Conservation (phyloP, 2,888 invertebrate species). For the Tipula vernalis region DNA sequence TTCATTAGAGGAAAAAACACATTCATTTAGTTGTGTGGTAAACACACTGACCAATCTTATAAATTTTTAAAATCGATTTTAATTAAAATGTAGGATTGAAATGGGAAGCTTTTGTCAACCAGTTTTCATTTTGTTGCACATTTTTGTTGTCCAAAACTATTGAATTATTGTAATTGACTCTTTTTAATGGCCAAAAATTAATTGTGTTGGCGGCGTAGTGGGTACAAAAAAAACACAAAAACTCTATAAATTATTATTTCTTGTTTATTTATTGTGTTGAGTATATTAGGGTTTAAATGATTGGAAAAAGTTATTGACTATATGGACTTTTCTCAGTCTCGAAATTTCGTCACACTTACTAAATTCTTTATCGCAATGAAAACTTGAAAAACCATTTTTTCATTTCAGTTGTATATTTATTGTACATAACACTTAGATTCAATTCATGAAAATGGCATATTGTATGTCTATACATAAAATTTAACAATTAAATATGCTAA, state of each 20-base stretch:
- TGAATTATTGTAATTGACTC: not conserved
- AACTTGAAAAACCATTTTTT: too few species aligned
- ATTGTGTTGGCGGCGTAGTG: not conserved
- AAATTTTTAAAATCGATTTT: not conserved
- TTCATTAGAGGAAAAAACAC: not conserved
- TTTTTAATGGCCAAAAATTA: not conserved
- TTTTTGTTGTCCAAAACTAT: not conserved
- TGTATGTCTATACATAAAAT: too few species aligned
- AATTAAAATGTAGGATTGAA: slow-evolving; percentile 4
- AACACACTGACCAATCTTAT: not conserved
- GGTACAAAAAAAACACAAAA: not conserved
- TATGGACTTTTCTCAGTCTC: not conserved
- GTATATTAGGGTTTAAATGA: not conserved
- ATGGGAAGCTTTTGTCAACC: not conserved
- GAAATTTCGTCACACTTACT: too few species aligned
- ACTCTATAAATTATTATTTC: not conserved
- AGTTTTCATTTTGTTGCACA: not conserved
- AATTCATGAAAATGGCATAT: too few species aligned
- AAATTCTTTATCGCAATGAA: too few species aligned
- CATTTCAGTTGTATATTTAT: too few species aligned
- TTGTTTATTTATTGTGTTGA: not conserved
- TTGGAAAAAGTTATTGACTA: not conserved
- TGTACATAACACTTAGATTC: too few species aligned
- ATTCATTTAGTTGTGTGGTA: not conserved
- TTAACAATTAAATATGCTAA: slow-evolving; percentile 22